Evolutionary conservation across 2,888 invertebrate species (phyloP).

Genomic region (Nephrocerus scutellatus): DNA sequence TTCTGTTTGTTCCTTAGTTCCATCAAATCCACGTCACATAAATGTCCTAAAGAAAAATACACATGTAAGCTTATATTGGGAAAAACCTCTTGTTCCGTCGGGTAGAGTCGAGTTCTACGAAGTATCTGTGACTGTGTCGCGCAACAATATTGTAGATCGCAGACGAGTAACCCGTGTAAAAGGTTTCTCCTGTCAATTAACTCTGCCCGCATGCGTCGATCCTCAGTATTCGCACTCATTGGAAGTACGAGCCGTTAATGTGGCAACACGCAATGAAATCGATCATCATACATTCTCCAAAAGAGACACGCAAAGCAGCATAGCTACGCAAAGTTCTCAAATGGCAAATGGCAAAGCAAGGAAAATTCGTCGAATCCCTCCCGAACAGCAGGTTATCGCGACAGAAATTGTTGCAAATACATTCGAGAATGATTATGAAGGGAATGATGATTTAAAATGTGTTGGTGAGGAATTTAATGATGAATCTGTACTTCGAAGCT

Average conservation of each 20-base stretch:
- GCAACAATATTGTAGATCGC: slow-evolving; percentile 21
- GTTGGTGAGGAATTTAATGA: slow-evolving; percentile 12
- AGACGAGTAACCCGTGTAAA: slow-evolving; percentile 26
- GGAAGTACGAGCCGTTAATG: slow-evolving; percentile 33
- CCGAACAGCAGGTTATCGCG: background rate
- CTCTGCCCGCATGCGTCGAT: slow-evolving; percentile 26
- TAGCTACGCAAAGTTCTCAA: too few relatives aligned
- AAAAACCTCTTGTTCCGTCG: slow-evolving; percentile 49
- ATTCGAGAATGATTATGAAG: slow-evolving; percentile 7
- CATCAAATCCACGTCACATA: slow-evolving; percentile 26
- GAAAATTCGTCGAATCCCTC: too few relatives aligned
- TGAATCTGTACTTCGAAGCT: slow-evolving; percentile 3
- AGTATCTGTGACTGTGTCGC: slow-evolving; percentile 35
- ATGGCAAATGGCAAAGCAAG: too few relatives aligned
- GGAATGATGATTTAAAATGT: slow-evolving; percentile 22
- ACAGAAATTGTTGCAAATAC: background rate
- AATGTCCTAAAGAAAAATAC: slow-evolving; percentile 14
- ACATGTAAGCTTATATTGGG: slow-evolving; percentile 45
- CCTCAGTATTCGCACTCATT: slow-evolving; percentile 23
- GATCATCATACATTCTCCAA: slow-evolving; percentile 24
- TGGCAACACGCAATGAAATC: slow-evolving; percentile 23
- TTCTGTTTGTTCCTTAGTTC: slow-evolving; percentile 21
- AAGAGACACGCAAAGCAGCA: too few relatives aligned
- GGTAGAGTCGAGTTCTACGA: slow-evolving; percentile 55
- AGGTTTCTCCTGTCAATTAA: slow-evolving; percentile 24